Evolutionary conservation across 2,113 vertebrate genomes (phyloP), one percentile per base, ranked within the genome.

Genomic region (Salvator merianae): DNA sequence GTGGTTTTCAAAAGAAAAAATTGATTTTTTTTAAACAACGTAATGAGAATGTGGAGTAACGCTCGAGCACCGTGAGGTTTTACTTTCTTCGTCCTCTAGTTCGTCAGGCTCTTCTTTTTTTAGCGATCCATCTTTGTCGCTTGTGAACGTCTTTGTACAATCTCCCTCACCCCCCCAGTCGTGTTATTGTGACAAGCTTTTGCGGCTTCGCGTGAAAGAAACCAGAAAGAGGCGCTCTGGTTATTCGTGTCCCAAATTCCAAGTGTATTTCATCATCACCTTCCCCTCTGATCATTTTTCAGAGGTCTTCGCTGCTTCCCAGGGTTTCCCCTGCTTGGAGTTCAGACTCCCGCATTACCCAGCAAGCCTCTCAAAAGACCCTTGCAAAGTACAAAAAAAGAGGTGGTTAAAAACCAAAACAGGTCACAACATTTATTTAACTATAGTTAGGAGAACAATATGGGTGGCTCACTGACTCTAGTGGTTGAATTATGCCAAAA

Each of bases 211-310:
- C 3, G 47, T 36, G 28, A 43, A 43, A 53, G 66, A 43, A 78
- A 53, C 53, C 65, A 38, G 63, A 70, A 70, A 77, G 5, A 7
- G 50, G 66, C 59, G 74, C 50, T 59, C 74, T 28, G 47, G 34
- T 62, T 9, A 18, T 62, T 70, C 50, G 24, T 43, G 30, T 59
- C 74, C 55, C 50, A 59, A 47, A 84, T 84, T 84, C 83, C 83
- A 63, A 63, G n/a, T 7, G 38, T 24, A 84, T 84, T 72, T 24
- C 68, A 79, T 84, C 83, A 84, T 14, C 76, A 47, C 53, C 83
- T 84, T 78, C 53, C 55, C 66, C 18, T 68, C 43, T 32, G 3
- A 40, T 69, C 65, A 13, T 32, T 14, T 36, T 63, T 38, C 53
- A 28, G 63, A 50, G 13, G 59, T 30, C 53, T 66, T 34, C 13